Evolutionary conservation across 2,797 vertebrate genomes (phyloP).

Genomic region (Melanotaenia pygmaea): DNA sequence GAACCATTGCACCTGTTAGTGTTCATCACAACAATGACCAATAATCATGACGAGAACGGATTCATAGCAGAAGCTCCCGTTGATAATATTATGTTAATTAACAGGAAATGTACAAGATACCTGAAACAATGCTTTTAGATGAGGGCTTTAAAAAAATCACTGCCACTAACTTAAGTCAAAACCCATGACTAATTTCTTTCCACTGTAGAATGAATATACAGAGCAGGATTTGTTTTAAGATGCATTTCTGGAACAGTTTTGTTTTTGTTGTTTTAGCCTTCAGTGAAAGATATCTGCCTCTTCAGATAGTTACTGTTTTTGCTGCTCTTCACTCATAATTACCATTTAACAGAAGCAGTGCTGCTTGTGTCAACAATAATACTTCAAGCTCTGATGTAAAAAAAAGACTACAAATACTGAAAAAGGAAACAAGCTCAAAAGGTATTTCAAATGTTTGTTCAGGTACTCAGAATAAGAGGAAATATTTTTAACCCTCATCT

Average conservation of each 20-base stretch:
- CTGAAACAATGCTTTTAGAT: background rate
- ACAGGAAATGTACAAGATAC: background rate
- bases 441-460: too few species aligned
- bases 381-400: too few species aligned
- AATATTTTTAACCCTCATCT: background rate
- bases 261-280: too few species aligned
- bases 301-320: too few species aligned
- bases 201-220: background rate
- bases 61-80: background rate
- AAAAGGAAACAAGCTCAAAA: too few species aligned
- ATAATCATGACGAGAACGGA: background rate
- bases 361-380: too few species aligned
- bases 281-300: too few species aligned
- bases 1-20: background rate
- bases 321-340: too few species aligned
- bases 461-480: background rate
- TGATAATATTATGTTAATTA: background rate
- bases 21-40: constrained; percentile 5
- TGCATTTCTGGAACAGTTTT: background rate
- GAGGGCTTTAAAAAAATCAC: too few species aligned
- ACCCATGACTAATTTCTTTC: background rate
- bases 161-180: too few species aligned
- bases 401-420: too few species aligned
- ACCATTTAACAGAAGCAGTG: too few species aligned
- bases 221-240: background rate